phyloP scores from a whole-genome alignment of 2,113 vertebrate species.

The Eulemur rufifrons region DNA sequence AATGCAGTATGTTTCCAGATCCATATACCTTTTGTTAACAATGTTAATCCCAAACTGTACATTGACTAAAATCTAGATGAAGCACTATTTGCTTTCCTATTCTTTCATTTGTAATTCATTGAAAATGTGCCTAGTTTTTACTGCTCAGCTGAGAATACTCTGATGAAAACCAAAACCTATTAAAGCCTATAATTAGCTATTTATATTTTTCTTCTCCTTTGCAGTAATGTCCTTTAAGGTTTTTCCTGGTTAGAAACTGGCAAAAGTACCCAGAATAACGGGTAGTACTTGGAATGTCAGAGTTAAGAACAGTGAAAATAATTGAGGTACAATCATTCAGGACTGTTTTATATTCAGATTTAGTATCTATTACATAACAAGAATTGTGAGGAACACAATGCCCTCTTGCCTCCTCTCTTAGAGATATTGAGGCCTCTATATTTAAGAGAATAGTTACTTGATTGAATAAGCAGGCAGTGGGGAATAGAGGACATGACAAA shows the following conservation, averaged over 20 bases:
- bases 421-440: neutral
- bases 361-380: slow-evolving; percentile 51
- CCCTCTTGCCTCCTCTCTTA: neutral
- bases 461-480: neutral
- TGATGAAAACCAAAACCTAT: slow-evolving; percentile 79
- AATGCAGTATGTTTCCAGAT: slow-evolving; percentile 67
- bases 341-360: slow-evolving; percentile 43
- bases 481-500: neutral
- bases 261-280: slow-evolving; percentile 68
- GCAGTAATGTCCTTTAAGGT: slow-evolving; percentile 70
- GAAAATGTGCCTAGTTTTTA: slow-evolving; percentile 73
- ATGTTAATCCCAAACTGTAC: slow-evolving; percentile 76
- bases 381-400: slow-evolving; percentile 21
- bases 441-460: slow-evolving; percentile 14
- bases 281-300: slow-evolving; percentile 55
- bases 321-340: slow-evolving; percentile 26
- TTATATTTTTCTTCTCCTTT: slow-evolving; percentile 79
- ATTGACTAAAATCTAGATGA: slow-evolving; percentile 77
- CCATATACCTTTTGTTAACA: slow-evolving; percentile 78
- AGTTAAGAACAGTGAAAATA: slow-evolving; percentile 39
- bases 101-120: slow-evolving; percentile 74
- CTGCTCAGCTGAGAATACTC: slow-evolving; percentile 72
- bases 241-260: slow-evolving; percentile 55
- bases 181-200: slow-evolving; percentile 77
- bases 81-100: slow-evolving; percentile 73